phyloP scores from a whole-genome alignment of 2,888 invertebrate genomes.

The Nesidiocoris tenuis region DNA sequence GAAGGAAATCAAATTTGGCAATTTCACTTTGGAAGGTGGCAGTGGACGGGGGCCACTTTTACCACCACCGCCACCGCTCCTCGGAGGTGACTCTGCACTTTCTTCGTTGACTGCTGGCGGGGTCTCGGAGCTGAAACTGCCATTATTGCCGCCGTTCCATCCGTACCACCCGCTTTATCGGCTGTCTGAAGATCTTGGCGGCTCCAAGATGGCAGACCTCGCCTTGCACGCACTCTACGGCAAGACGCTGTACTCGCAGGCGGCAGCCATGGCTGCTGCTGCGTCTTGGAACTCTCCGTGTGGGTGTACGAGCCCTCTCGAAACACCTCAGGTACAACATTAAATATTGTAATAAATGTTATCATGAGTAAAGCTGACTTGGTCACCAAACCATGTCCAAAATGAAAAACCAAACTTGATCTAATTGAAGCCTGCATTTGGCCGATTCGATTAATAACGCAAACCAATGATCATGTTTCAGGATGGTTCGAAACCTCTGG shows the following conservation, averaged over 20 bases:
- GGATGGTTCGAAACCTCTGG: conserved; percentile 29
- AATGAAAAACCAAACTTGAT: no score
- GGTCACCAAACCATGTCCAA: no score
- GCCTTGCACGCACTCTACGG: conserved; percentile 65
- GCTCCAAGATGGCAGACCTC: conserved; percentile 61
- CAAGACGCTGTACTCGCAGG: conserved; percentile 59
- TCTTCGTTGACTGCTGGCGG: background rate
- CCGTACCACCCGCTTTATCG: conserved; percentile 71
- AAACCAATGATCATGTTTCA: no score
- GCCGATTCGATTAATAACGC: no score
- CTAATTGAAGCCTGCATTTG: no score
- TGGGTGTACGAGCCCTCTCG: conserved; percentile 51
- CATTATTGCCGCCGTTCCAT: conserved; percentile 68
- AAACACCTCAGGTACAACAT: conserved; percentile 39
- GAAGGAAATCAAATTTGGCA: conserved; percentile 65
- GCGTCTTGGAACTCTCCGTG: conserved; percentile 55
- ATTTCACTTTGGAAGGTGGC: conserved; percentile 44
- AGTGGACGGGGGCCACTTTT: conserved; percentile 57
- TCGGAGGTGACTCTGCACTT: conserved; percentile 50
- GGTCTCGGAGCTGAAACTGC: conserved; percentile 64
- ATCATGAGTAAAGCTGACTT: background rate
- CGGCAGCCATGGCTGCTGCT: conserved; percentile 55
- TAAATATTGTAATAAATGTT: background rate
- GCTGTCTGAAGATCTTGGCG: conserved; percentile 50
- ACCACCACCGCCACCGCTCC: conserved; percentile 54